phyloP scores from a whole-genome alignment of 1,140 invertebrate species.

The Oreohelix idahoensis region DNA sequence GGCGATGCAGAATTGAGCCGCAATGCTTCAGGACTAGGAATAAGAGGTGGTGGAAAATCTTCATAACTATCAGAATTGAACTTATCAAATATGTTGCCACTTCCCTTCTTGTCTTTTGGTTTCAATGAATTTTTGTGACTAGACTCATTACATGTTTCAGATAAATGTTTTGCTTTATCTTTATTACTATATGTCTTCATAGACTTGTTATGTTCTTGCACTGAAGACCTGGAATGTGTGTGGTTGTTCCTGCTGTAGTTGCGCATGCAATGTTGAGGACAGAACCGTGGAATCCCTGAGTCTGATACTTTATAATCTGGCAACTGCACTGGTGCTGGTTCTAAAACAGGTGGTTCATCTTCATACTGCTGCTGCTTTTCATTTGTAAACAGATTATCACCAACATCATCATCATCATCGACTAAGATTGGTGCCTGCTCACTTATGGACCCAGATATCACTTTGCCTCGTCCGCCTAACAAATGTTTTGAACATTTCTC shows the following conservation, averaged over 20 bases:
- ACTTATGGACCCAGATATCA: not conserved
- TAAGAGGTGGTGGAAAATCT: slow-evolving; percentile 17
- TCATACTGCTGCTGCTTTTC: slow-evolving; percentile 1
- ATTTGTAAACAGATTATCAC: not conserved
- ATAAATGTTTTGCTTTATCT: not conserved
- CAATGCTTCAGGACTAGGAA: slow-evolving; percentile 9
- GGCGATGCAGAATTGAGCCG: not conserved
- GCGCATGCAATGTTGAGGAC: not conserved
- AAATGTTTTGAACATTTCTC: not conserved
- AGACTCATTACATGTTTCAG: not conserved
- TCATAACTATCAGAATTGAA: slow-evolving; percentile 1
- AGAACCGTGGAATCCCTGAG: not conserved
- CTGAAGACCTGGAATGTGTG: not conserved
- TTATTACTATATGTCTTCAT: not conserved
- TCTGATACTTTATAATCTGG: not conserved
- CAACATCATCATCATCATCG: slow-evolving; percentile 19
- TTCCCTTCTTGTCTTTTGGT: not conserved
- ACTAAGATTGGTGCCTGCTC: slow-evolving; percentile 20
- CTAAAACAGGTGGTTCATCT: slow-evolving; percentile 31
- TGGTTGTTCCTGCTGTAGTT: not conserved
- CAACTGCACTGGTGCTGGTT: not conserved
- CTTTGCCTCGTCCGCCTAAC: not conserved
- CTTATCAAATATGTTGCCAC: slow-evolving; percentile 33
- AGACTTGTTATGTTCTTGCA: not conserved
- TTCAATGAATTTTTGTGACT: not conserved